phyloP scores from a whole-genome alignment of 2,797 vertebrate genomes.

The Dendrocincla fuliginosa region DNA sequence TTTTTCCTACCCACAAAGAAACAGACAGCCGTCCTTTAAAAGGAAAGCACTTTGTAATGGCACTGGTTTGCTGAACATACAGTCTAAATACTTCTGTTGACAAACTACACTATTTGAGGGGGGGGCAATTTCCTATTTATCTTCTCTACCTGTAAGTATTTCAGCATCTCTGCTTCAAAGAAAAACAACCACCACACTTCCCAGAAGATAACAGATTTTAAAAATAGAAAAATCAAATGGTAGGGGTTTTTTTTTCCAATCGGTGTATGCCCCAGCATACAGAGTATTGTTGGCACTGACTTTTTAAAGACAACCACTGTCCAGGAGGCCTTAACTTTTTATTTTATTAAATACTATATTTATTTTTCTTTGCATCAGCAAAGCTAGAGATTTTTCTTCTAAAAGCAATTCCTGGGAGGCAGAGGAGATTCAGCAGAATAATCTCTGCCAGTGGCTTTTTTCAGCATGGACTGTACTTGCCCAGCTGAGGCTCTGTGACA shows the following conservation, averaged over 20 bases:
- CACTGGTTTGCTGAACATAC: not conserved
- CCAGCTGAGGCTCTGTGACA: not conserved
- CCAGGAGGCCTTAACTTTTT: conserved; percentile 57
- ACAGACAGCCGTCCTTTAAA: conserved; percentile 32
- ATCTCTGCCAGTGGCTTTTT: not conserved
- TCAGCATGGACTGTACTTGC: not conserved
- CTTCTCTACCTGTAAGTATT: not conserved
- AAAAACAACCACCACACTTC: not conserved
- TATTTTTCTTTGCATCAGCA: conserved; percentile 4
- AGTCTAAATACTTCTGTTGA: not conserved
- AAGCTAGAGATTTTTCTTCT: conserved; percentile 8
- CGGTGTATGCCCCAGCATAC: not conserved
- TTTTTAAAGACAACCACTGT: conserved; percentile 37
- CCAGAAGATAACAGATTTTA: not conserved
- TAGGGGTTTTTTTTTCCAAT: not conserved
- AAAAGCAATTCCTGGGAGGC: not conserved
- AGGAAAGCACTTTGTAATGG: conserved; percentile 49
- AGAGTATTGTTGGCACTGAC: not conserved
- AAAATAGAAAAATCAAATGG: not conserved
- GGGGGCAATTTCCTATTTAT: not conserved
- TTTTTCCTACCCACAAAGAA: conserved; percentile 14
- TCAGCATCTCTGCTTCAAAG: not conserved
- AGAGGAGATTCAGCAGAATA: not conserved
- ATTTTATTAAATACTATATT: conserved; percentile 27
- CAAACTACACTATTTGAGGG: not conserved